Evolutionary conservation across 1,140 invertebrate genomes (phyloP).

Genomic region (Meloidogyne chitwoodi): DNA sequence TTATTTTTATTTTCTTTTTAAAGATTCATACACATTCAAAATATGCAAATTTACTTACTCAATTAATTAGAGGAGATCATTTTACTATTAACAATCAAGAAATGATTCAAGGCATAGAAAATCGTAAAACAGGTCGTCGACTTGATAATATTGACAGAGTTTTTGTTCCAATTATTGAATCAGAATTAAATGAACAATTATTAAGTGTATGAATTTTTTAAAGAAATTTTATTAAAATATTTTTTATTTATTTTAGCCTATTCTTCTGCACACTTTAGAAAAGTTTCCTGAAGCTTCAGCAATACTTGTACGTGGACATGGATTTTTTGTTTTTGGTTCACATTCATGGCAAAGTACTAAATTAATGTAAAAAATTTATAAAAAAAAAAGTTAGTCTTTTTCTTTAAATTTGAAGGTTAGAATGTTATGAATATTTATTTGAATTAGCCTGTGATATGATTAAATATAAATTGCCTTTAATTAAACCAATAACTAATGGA

Average conservation of each 20-base stretch:
- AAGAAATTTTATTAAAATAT: conserved; percentile 6
- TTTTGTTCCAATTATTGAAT: conserved; percentile 93
- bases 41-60: conserved; percentile 79
- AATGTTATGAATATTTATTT: conserved; percentile 32
- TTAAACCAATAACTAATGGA: not conserved
- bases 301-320: conserved; percentile 85
- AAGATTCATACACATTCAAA: conserved; percentile 93
- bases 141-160: conserved; percentile 85
- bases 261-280: conserved; percentile 85
- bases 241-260: conserved; percentile 74
- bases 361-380: conserved; percentile 77
- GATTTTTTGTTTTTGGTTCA: conserved; percentile 93
- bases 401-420: conserved; percentile 3
- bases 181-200: conserved; percentile 86
- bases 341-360: conserved; percentile 86
- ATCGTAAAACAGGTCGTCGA: conserved; percentile 65
- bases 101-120: conserved; percentile 94
- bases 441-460: conserved; percentile 32
- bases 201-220: conserved; percentile 61
- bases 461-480: conserved; percentile 15
- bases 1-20: too few relatives aligned
- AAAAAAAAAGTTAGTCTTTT: not conserved
- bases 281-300: conserved; percentile 82
- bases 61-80: conserved; percentile 71
- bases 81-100: conserved; percentile 86